Percentiles rank a stretch among this genome's conserved stretches.
phyloP scores from a whole-genome alignment of 1,140 invertebrate genomes.

The Polypedilum pembai region DNA sequence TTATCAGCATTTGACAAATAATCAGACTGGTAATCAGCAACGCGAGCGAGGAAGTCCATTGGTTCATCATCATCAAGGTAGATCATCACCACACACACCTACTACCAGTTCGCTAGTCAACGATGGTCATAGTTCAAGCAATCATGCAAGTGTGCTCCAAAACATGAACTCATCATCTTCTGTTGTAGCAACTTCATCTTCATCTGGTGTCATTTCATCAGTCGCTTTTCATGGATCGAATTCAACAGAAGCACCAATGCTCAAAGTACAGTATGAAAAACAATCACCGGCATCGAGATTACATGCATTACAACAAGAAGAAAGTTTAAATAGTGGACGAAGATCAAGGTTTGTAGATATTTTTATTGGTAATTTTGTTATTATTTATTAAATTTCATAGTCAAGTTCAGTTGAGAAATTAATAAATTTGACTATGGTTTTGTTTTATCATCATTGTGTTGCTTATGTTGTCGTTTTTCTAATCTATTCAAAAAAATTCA shows the following conservation, averaged over 20 bases:
- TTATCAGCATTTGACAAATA: conserved; percentile 23
- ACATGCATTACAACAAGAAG: conserved; percentile 8
- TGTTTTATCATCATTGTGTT: background rate
- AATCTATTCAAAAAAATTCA: background rate
- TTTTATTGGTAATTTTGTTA: no score
- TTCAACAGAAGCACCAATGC: background rate
- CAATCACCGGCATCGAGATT: background rate
- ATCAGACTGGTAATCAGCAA: background rate
- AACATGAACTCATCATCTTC: background rate
- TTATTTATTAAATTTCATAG: no score
- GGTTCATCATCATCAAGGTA: background rate
- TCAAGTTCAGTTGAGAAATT: no score
- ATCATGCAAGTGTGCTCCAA: conserved; percentile 20
- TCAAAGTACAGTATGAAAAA: conserved; percentile 3
- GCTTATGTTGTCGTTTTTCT: conserved; percentile 24
- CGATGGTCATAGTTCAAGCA: background rate
- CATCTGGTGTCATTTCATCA: conserved; percentile 5
- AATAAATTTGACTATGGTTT: background rate
- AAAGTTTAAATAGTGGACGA: background rate
- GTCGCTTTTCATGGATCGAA: background rate
- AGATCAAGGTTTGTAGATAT: background rate
- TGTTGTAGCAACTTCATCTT: background rate
- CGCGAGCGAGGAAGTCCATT: background rate
- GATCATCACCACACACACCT: background rate
- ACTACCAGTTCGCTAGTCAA: background rate